phyloP scores from a whole-genome alignment of 2,113 vertebrate species.

The Peromyscus polionotus region DNA sequence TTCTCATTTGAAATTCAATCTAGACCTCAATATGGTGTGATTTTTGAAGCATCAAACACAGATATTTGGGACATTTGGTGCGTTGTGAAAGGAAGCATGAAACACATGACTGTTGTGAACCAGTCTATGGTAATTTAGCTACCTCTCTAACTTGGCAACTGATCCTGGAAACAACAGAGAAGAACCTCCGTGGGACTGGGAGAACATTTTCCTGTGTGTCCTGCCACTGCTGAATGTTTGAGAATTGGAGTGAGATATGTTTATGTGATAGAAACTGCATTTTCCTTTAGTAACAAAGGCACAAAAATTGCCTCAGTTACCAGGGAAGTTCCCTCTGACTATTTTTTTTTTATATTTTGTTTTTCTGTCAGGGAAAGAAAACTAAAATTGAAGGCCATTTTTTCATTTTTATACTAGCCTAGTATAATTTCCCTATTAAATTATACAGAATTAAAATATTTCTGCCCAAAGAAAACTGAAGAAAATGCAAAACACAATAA shows the following conservation, averaged over 20 bases:
- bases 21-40: background rate
- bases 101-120: background rate
- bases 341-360: background rate
- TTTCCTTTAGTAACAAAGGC: background rate
- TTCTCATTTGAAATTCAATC: constrained; percentile 21
- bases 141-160: background rate
- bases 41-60: background rate
- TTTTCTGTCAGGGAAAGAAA: constrained; percentile 35
- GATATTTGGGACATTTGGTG: background rate
- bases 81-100: background rate
- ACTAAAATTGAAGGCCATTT: background rate
- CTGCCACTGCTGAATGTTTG: background rate
- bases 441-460: constrained; percentile 62
- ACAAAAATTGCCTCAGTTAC: constrained; percentile 10
- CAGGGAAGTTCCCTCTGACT: constrained; percentile 15
- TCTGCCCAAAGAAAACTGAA: constrained; percentile 55
- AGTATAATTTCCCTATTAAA: constrained; percentile 36
- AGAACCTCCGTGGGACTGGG: background rate
- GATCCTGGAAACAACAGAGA: background rate
- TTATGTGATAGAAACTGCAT: background rate
- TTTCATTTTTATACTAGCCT: constrained; percentile 51
- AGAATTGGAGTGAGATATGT: background rate
- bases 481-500: constrained; percentile 65
- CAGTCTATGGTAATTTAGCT: background rate
- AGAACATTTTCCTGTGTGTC: background rate